Evolutionary conservation across 2,888 invertebrate species (phyloP).

Genomic region (Chloroclysta siterata): DNA sequence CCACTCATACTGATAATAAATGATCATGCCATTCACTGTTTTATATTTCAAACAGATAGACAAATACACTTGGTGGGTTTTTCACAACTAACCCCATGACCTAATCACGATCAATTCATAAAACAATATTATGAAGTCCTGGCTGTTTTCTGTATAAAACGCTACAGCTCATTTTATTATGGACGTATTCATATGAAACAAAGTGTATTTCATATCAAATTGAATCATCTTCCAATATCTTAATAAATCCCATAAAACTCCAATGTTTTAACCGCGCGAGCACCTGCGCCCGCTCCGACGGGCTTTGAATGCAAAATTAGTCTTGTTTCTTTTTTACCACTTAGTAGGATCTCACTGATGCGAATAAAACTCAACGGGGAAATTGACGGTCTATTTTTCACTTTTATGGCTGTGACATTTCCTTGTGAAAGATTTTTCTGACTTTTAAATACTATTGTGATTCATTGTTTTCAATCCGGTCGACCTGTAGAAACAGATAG

Average conservation of each 20-base stretch:
- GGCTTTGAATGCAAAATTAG: constrained; percentile 83
- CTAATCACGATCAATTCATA: too few species aligned
- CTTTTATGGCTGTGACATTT: constrained; percentile 49
- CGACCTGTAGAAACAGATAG: neutral
- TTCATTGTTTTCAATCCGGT: neutral
- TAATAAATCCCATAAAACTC: constrained; percentile 83
- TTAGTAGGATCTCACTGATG: constrained; percentile 72
- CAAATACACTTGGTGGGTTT: too few species aligned
- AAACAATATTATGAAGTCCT: too few species aligned
- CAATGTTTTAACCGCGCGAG: constrained; percentile 79
- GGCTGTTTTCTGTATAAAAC: too few species aligned
- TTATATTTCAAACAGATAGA: too few species aligned
- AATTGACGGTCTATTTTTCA: constrained; percentile 69
- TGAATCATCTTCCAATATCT: constrained; percentile 72
- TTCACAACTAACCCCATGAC: too few species aligned
- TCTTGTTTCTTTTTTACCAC: constrained; percentile 84
- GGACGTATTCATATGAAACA: too few species aligned
- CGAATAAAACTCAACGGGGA: constrained; percentile 74
- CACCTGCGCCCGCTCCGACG: constrained; percentile 77
- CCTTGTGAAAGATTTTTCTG: constrained; percentile 42
- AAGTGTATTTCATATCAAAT: constrained; percentile 42
- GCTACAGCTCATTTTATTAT: too few species aligned
- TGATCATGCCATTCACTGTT: too few species aligned
- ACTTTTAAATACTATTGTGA: constrained; percentile 37
- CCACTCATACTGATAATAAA: too few species aligned